A percentile compares a stretch with the other conserved stretches of the same genome.
Conservation (phyloP, 2,113 vertebrate genomes). For the Caloenas nicobarica region DNA sequence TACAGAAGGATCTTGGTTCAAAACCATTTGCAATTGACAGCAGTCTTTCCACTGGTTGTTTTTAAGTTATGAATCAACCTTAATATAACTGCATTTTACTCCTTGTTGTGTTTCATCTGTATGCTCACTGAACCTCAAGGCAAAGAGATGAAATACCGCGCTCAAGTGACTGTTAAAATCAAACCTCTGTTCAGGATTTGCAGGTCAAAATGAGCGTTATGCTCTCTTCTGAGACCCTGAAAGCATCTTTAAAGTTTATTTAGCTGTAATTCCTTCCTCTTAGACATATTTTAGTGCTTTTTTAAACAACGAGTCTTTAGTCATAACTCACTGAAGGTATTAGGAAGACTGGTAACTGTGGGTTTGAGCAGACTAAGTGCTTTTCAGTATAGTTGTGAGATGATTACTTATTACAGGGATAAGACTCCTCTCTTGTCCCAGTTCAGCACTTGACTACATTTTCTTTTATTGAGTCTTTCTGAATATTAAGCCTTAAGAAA, state of each 20-base stretch:
- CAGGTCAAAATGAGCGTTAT: background rate
- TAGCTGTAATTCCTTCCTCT: background rate
- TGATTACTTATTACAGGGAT: background rate
- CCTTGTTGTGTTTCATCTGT: background rate
- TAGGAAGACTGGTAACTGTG: background rate
- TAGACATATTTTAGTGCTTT: background rate
- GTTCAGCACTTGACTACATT: background rate
- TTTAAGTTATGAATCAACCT: background rate
- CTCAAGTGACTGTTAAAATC: background rate
- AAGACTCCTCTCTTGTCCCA: background rate
- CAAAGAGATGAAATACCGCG: background rate
- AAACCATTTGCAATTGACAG: background rate
- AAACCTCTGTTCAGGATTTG: background rate
- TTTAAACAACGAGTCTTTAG: background rate
- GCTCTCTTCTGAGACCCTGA: background rate
- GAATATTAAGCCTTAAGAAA: background rate
- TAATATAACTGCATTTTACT: background rate
- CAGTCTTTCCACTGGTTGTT: background rate
- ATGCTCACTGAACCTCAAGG: background rate
- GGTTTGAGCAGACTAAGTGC: background rate
- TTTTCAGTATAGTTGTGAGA: background rate
- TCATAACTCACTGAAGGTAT: background rate
- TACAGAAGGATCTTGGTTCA: background rate
- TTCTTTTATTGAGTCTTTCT: background rate
- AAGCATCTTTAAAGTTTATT: background rate